phyloP scores from a whole-genome alignment of 2,113 vertebrate species.

The Nothobranchius kuhntae region DNA sequence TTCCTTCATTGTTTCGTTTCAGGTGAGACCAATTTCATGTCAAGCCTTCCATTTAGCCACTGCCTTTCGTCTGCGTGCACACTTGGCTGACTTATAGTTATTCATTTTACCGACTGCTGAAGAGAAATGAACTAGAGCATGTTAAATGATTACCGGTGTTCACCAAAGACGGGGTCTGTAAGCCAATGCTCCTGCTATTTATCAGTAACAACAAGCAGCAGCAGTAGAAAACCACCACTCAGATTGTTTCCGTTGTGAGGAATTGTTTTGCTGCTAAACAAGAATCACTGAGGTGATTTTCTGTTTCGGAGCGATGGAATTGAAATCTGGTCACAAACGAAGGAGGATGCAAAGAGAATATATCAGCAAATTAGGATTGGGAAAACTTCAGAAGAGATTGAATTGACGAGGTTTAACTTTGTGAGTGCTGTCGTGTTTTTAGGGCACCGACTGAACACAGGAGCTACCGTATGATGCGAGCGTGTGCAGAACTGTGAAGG shows the following conservation, averaged over 20 bases:
- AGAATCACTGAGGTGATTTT: background rate
- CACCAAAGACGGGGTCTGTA: background rate
- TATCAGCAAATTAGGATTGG: no score
- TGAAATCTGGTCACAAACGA: no score
- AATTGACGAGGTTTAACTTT: no score
- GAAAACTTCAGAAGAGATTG: no score
- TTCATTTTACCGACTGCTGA: background rate
- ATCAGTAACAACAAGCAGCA: constrained; percentile 6
- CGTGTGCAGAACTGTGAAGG: no score
- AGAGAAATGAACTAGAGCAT: constrained; percentile 17
- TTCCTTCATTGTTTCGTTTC: background rate
- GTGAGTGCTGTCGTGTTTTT: no score
- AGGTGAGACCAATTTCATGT: background rate
- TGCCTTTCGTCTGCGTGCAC: background rate
- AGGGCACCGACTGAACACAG: no score
- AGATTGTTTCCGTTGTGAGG: background rate
- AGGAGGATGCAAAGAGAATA: no score
- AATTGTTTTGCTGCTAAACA: background rate
- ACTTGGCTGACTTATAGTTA: background rate
- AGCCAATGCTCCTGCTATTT: background rate
- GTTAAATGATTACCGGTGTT: constrained; percentile 16
- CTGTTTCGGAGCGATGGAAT: no score
- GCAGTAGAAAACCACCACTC: background rate
- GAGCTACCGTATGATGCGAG: no score
- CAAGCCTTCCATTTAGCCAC: background rate